These are phyloP conservation scores for Brenthis daphne DNA, from an alignment of 2,888 invertebrate species.

Conservation along the genomic window DNA sequence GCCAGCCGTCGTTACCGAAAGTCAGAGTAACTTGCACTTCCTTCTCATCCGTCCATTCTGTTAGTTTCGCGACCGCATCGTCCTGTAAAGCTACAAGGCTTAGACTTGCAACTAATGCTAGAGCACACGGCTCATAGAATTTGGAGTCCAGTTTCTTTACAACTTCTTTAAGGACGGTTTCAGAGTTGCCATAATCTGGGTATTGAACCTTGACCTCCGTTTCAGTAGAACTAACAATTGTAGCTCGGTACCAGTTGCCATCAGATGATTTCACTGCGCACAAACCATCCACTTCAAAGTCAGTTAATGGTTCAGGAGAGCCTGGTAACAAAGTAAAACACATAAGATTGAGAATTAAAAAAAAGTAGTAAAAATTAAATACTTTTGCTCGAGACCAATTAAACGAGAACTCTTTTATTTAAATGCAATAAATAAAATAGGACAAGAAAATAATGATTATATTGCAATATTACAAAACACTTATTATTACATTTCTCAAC, in stretches of 20 bases:
- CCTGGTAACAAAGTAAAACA: constrained; percentile 49
- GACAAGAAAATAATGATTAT: too few species aligned
- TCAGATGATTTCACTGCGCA: constrained; percentile 85
- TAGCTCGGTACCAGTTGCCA: constrained; percentile 87
- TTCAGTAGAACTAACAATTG: constrained; percentile 71
- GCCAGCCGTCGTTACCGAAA: constrained; percentile 80
- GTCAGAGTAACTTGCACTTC: constrained; percentile 80
- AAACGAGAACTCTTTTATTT: too few species aligned
- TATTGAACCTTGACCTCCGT: constrained; percentile 79
- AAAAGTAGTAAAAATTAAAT: background rate
- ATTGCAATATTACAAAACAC: too few species aligned
- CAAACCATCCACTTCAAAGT: constrained; percentile 74
- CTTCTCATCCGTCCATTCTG: constrained; percentile 74
- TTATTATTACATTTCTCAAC: too few species aligned
- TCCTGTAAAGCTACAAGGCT: constrained; percentile 69
- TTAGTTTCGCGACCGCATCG: constrained; percentile 58
- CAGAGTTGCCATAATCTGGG: constrained; percentile 87
- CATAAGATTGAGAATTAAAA: background rate
- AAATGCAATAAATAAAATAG: too few species aligned
- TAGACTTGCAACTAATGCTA: constrained; percentile 66
- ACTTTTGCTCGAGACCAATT: too few species aligned
- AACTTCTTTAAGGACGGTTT: constrained; percentile 72
- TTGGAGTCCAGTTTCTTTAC: constrained; percentile 75
- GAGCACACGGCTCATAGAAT: constrained; percentile 69
- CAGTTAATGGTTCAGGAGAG: constrained; percentile 62